A percentile compares a stretch with the other conserved stretches of the same genome.
Conservation (phyloP, 2,888 invertebrate genomes). For the Oligia strigilis region DNA sequence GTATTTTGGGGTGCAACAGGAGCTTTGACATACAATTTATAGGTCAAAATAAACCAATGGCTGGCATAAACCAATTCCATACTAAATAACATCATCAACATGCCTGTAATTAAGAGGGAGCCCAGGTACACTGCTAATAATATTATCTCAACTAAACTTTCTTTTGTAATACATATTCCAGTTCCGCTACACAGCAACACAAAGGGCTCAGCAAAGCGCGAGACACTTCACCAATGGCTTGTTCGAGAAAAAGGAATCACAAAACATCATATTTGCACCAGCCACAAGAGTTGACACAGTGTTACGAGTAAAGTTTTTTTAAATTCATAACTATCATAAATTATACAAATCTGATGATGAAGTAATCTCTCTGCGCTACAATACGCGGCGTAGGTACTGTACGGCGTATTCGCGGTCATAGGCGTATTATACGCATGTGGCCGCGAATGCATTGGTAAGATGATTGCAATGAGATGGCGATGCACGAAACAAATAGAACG, state of each 20-base stretch:
- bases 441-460: not conserved
- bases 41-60: not conserved
- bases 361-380: not conserved
- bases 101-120: not conserved
- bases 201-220: conserved; percentile 94
- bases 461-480: not conserved
- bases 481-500: not conserved
- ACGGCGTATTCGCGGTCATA: not conserved
- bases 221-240: conserved; percentile 93
- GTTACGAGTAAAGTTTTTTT: conserved; percentile 90
- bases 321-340: too few species aligned
- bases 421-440: not conserved
- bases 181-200: conserved; percentile 95
- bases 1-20: not conserved
- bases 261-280: conserved; percentile 92
- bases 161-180: conserved; percentile 78
- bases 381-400: not conserved
- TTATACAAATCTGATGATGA: conserved; percentile 7
- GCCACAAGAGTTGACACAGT: conserved; percentile 92
- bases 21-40: not conserved
- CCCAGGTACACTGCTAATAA: not conserved
- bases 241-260: conserved; percentile 92
- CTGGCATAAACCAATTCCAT: not conserved
- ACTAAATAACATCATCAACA: not conserved
- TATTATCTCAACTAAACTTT: not conserved